A percentile compares a stretch with the other conserved stretches of the same genome.
These are phyloP conservation scores for Sminthurinus aureus DNA, from an alignment of 2,888 invertebrate species.

Conservation along the genomic window DNA sequence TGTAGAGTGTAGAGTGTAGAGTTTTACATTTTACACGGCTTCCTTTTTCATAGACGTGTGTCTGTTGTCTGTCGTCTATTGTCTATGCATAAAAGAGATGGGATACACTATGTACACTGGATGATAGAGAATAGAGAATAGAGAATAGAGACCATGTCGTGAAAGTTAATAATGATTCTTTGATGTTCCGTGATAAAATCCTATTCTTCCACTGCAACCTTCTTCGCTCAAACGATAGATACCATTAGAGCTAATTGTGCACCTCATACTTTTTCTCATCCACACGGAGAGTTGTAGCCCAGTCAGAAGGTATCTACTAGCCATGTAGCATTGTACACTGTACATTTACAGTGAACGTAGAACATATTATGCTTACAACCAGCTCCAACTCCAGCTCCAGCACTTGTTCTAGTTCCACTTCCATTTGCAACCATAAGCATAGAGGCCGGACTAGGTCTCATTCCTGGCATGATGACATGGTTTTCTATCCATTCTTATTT, in stretches of 20 bases:
- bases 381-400: no score
- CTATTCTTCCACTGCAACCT: conserved; percentile 22
- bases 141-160: not conserved
- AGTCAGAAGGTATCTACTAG: no score
- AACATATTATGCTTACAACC: no score
- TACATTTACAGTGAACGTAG: no score
- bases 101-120: not conserved
- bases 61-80: not conserved
- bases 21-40: not conserved
- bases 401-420: no score
- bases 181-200: conserved; percentile 40
- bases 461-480: no score
- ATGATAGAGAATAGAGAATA: not conserved
- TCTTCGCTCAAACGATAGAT: conserved; percentile 7
- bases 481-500: no score
- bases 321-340: no score
- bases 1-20: not conserved
- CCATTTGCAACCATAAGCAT: no score
- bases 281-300: no score
- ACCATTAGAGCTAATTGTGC: conserved; percentile 38
- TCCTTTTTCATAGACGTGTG: not conserved
- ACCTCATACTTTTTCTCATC: conserved; percentile 11
- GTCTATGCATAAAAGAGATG: no score
- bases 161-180: conserved; percentile 34
- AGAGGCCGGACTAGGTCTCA: no score